Conservation (phyloP, 1,140 invertebrate genomes). For the Drosophila teissieri region DNA sequence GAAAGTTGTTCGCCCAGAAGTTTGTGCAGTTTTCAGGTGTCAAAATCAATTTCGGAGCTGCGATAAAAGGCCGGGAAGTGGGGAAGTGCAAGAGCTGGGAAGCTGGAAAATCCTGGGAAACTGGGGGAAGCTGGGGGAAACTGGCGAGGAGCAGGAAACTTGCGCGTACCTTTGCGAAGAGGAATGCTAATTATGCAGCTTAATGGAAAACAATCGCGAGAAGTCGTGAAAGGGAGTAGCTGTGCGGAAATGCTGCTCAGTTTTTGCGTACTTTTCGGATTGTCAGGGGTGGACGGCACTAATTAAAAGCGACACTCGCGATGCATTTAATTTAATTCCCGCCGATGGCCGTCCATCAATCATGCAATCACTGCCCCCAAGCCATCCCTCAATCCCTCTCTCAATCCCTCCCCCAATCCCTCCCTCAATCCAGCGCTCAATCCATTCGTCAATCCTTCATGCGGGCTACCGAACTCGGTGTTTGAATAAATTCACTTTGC, state of each 20-base stretch:
- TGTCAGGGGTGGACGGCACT: slow-evolving; percentile 22
- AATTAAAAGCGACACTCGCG: slow-evolving; percentile 55
- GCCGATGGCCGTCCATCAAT: slow-evolving; percentile 49
- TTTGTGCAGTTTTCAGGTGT: slow-evolving; percentile 66
- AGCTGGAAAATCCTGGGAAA: slow-evolving; percentile 1
- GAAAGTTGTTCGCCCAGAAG: slow-evolving; percentile 47
- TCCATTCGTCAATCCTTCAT: slow-evolving; percentile 8
- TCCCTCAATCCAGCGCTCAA: slow-evolving; percentile 9
- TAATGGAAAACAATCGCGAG: slow-evolving; percentile 68
- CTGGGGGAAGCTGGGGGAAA: background rate
- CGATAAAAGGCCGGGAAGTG: slow-evolving; percentile 37
- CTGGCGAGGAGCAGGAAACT: slow-evolving; percentile 12
- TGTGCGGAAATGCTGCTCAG: slow-evolving; percentile 24
- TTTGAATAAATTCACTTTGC: slow-evolving; percentile 39
- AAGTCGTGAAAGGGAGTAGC: slow-evolving; percentile 24
- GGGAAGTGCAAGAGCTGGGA: background rate
- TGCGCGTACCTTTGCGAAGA: slow-evolving; percentile 22
- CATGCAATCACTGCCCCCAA: slow-evolving; percentile 42
- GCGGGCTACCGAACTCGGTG: slow-evolving; percentile 23
- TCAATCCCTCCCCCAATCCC: slow-evolving; percentile 17
- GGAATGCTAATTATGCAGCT: slow-evolving; percentile 68
- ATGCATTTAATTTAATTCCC: slow-evolving; percentile 61
- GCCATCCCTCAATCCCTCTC: slow-evolving; percentile 21
- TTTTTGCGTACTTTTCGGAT: slow-evolving; percentile 13
- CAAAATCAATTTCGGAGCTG: slow-evolving; percentile 71